These are phyloP conservation scores for Ramphastos sulfuratus DNA, from an alignment of 2,113 vertebrate species.

Conservation along the genomic window DNA sequence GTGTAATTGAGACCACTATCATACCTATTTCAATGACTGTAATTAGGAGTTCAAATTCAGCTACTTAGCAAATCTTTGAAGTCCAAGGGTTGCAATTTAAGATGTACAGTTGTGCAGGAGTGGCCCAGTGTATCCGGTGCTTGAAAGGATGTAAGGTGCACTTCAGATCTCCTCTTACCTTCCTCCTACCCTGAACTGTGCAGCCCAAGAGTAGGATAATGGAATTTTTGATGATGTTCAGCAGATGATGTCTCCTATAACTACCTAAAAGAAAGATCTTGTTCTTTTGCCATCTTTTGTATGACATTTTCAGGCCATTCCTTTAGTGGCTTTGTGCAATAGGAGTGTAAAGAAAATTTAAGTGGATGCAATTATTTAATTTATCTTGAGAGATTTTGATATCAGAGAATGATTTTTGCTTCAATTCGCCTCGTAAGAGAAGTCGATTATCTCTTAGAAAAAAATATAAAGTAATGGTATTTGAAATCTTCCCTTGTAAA, in stretches of 20 bases:
- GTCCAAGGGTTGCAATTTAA: not conserved
- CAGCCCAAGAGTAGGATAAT: not conserved
- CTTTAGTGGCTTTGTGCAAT: constrained; percentile 15
- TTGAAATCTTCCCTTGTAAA: constrained; percentile 1
- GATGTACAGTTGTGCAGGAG: not conserved
- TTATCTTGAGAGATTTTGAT: not conserved
- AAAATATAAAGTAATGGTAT: not conserved
- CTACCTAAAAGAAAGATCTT: not conserved
- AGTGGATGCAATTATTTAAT: constrained; percentile 15
- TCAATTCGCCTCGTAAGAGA: not conserved
- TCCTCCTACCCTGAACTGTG: not conserved
- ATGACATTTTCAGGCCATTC: not conserved
- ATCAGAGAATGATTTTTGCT: constrained; percentile 20
- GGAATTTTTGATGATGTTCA: not conserved
- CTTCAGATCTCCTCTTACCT: not conserved
- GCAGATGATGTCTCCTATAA: not conserved
- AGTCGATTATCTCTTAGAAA: not conserved
- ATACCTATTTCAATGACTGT: not conserved
- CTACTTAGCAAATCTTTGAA: not conserved
- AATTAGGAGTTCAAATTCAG: not conserved
- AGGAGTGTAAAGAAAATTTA: not conserved
- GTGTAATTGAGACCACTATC: not conserved
- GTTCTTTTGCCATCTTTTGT: not conserved
- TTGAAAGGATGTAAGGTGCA: not conserved
- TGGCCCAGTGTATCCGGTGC: rapidly evolving